Conservation (phyloP, 2,113 vertebrate genomes). For the Phylloscopus trochiloides region DNA sequence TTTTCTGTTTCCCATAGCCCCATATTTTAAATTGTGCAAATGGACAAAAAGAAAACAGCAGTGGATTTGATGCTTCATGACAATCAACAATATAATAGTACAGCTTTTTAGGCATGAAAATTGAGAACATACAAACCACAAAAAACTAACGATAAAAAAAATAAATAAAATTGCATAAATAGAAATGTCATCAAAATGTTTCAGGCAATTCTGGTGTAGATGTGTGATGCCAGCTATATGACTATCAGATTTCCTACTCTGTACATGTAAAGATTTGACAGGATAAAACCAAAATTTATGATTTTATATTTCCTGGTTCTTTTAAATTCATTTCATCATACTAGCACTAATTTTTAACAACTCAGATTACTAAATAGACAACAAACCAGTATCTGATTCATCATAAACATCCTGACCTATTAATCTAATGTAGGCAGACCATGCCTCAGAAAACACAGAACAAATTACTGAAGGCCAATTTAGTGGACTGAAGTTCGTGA, state of each 20-base stretch:
- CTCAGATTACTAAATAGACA: not conserved
- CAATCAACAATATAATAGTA: not conserved
- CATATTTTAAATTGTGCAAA: not conserved
- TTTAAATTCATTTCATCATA: not conserved
- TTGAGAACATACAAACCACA: not conserved
- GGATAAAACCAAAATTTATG: rapidly evolving
- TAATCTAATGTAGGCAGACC: not conserved
- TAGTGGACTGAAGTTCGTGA: not conserved
- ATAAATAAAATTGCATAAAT: not conserved
- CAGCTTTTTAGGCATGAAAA: not conserved
- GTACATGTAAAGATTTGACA: not conserved
- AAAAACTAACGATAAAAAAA: not conserved
- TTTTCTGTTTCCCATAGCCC: not conserved
- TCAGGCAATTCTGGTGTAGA: not conserved
- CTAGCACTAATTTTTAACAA: not conserved
- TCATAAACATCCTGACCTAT: not conserved
- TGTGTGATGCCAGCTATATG: not conserved
- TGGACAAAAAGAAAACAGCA: not conserved
- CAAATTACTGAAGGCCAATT: not conserved
- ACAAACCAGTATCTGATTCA: not conserved
- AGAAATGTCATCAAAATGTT: not conserved
- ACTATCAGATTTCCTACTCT: not conserved
- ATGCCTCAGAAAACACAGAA: not conserved
- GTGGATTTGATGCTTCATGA: not conserved
- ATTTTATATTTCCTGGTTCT: not conserved